Evolutionary conservation across 2,113 vertebrate genomes (phyloP), one percentile per base, ranked within the genome.

Genomic region (Ageneiosus marmoratus): DNA sequence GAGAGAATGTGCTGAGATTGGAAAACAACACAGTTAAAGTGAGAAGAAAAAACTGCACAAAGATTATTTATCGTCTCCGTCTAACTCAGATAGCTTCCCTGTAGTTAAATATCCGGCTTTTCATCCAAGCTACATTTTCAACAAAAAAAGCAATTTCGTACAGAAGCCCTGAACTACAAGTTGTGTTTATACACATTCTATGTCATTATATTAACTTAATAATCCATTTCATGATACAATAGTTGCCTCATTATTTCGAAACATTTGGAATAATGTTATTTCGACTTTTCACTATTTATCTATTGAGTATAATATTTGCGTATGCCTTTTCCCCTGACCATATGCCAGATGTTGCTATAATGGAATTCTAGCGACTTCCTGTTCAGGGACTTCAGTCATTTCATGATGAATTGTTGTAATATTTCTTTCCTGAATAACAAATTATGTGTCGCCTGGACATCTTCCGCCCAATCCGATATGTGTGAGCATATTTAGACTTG

Each of bases 401-500:
- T 72, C 2, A 4, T 55, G 50, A 44, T 53, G 44, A 69, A 67
- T 56, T 18, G 12, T 50, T 65, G 37, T 70, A 72, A 48, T 62
- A 78, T 83, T 77, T 78, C 50, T 79, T 79, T n/a, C 79, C 41
- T 27, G 34, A 41, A 41, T 41, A 41, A 27, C 9, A 72, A 67
- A 37, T 48, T 73, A 1, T 73, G 34, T 55, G 10, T 15, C 1
- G 18, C 46, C 24, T 53, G 72, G 72, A 22, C 4, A 9, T 51
- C 32, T 69, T 80, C 62, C n/a, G 15, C 70, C 48, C 24, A 62
- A 24, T 73, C 32, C 77, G 8, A 82, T 79, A n/a, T 27, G 29
- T 60, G 27, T 20, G 16, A 85, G 24, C 56, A 29, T 27, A 27
- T 55, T 70, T 75, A n/a, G 37, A 75, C 70, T 65, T 81, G 29